Evolutionary conservation across 92 coral and sea anemone genomes (phyloP).

Genomic region (Heliopora coerulea): DNA sequence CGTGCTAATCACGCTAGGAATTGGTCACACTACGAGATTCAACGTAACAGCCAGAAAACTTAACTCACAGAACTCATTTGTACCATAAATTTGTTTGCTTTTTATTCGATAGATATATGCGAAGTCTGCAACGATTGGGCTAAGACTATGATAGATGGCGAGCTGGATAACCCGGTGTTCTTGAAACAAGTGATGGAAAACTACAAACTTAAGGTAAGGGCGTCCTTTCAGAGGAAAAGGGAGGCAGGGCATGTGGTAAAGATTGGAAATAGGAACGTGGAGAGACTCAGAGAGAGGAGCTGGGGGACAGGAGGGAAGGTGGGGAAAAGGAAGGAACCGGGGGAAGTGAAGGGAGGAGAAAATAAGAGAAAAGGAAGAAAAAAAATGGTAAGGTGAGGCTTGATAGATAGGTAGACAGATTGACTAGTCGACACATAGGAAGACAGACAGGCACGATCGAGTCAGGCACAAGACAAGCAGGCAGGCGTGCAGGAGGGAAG

Average conservation of each 20-base stretch:
- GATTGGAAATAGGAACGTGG: no score
- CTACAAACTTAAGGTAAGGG: slow-evolving; percentile 83
- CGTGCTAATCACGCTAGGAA: no score
- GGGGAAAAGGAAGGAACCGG: not conserved
- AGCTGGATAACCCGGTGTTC: slow-evolving; percentile 73
- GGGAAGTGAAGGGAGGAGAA: not conserved
- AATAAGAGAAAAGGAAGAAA: not conserved
- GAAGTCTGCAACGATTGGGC: slow-evolving; percentile 90
- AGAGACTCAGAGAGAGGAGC: no score
- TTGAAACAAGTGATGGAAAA: slow-evolving; percentile 98
- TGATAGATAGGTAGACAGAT: no score
- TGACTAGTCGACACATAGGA: no score
- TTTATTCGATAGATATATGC: slow-evolving; percentile 59
- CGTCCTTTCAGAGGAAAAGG: not conserved
- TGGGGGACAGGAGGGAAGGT: not conserved
- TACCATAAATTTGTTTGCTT: not conserved
- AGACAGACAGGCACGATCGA: no score
- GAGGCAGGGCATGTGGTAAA: no score
- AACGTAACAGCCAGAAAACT: no score
- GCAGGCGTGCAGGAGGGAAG: not conserved
- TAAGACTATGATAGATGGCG: slow-evolving; percentile 78
- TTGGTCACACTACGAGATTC: no score
- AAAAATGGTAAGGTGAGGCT: no score
- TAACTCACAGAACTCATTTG: not conserved
- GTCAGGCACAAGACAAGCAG: not conserved